Percentiles rank a stretch among this genome's conserved stretches.
Conservation (phyloP, 92 coral and sea anemone species). For the Phenganax marumi region DNA sequence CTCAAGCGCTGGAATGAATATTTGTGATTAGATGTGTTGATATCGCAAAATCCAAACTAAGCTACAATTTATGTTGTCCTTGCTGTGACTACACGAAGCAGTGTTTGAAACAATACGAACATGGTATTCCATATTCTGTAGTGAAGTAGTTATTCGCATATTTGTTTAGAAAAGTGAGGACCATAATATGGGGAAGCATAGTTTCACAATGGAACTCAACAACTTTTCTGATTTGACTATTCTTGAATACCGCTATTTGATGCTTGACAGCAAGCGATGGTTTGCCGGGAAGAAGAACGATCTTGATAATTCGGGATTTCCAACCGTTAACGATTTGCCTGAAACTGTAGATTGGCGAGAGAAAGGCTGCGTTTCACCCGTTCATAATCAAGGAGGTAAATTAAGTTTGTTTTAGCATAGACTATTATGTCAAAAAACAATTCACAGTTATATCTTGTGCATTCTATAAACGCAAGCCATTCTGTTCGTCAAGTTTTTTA, state of each 20-base stretch:
- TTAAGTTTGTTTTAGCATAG: too few relatives aligned
- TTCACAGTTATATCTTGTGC: not conserved
- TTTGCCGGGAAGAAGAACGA: not conserved
- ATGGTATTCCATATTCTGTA: too few relatives aligned
- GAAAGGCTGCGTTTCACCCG: slow-evolving; percentile 83
- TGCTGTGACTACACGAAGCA: not conserved
- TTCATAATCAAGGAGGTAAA: slow-evolving; percentile 70
- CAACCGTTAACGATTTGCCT: slow-evolving; percentile 36
- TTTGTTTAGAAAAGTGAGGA: slow-evolving; percentile 16
- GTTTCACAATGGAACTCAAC: slow-evolving; percentile 16
- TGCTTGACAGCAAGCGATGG: not conserved
- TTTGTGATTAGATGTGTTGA: too few relatives aligned
- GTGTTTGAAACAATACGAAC: too few relatives aligned
- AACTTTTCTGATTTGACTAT: slow-evolving; percentile 10
- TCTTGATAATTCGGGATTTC: slow-evolving; percentile 18
- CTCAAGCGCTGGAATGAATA: too few relatives aligned
- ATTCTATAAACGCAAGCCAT: too few relatives aligned
- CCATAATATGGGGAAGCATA: not conserved
- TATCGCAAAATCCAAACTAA: too few relatives aligned
- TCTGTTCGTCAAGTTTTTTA: too few relatives aligned
- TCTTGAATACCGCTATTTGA: slow-evolving; percentile 2
- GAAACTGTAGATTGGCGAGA: slow-evolving; percentile 73
- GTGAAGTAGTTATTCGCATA: not conserved
- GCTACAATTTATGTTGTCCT: too few relatives aligned
- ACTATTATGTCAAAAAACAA: too few relatives aligned